Evolutionary conservation across 2,888 invertebrate species (phyloP), one percentile per base, ranked within the genome.

Genomic region (Tetragonisca angustula): DNA sequence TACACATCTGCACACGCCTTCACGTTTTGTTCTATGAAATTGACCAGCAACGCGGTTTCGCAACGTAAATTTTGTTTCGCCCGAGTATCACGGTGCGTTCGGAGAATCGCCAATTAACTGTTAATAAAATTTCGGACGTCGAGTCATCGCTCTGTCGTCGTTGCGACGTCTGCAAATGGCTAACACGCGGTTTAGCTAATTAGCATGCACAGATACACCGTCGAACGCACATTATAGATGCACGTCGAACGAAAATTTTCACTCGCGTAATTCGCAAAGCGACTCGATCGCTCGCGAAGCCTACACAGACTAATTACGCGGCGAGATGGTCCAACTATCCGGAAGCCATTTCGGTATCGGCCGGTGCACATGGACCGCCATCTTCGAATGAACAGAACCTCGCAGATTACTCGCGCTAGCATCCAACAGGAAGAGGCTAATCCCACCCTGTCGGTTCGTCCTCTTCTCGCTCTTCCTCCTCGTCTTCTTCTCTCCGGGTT

Each of bases 361-460:
- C 78, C 70, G 76, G 64, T 21, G 9, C 43, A 68, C 61, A 74
- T 43, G 43, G 52, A 69, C 81, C 85, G 89, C 90, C 89, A 90
- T 89, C 85, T 88, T 89, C 83, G 82, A 81, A n/a, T n/a, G n/a
- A n/a, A 87, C 84, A 88, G 87, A 87, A 89, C 87, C 81, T 88
- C 85, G 74, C 79, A 76, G 85, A 87, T 89, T 84, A 85, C 83
- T 83, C 87, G 81, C 73, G 79, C 79, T 65, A 90, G 84, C 83
- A 73, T 70, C 81, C 9, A 43, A 43, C 84, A 82, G 74, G 68
- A 82, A 90, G 71, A 77, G 73, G 67, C 81, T 76, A 81, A 79
- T 83, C 79, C 82, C 81, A 78, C 75, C 75, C 76, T 59, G 9
- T 36, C 52, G 32, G 2, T 82, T 32, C 61, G 43, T 73, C 72